Evolutionary conservation across 2,888 invertebrate species (phyloP).

Genomic region (Falcaria lacertinaria): DNA sequence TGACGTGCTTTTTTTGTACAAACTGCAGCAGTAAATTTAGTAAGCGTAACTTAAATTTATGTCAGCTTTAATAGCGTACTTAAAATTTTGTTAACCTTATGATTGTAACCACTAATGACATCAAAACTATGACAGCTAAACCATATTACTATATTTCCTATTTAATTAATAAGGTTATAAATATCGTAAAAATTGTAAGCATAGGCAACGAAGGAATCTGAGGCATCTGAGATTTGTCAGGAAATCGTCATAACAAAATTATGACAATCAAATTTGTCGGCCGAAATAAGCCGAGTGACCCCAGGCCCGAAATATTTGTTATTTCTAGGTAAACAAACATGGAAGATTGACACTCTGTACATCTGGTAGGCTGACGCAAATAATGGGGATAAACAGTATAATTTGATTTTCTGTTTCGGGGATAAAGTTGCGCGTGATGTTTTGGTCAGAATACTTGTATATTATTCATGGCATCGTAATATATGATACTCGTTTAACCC

Average conservation of each 20-base stretch:
- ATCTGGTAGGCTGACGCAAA: slow-evolving; percentile 75
- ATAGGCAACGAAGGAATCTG: slow-evolving; percentile 18
- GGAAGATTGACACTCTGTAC: slow-evolving; percentile 74
- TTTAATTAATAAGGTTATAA: no score
- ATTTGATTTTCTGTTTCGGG: slow-evolving; percentile 63
- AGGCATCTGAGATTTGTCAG: slow-evolving; percentile 36
- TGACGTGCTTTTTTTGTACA: slow-evolving; percentile 58
- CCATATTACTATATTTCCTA: no score
- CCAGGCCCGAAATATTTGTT: slow-evolving; percentile 64
- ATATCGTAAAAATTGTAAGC: no score
- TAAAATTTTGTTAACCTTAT: no score
- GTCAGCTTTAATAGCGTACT: not conserved
- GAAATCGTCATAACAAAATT: slow-evolving; percentile 52
- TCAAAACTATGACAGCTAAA: no score
- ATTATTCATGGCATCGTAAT: slow-evolving; percentile 8
- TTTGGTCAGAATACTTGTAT: slow-evolving; percentile 24
- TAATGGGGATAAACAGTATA: slow-evolving; percentile 75
- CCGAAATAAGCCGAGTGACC: slow-evolving; percentile 66
- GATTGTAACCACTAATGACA: not conserved
- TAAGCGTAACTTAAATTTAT: not conserved
- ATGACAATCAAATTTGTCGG: slow-evolving; percentile 66
- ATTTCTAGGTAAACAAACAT: slow-evolving; percentile 75
- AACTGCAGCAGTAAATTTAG: slow-evolving; percentile 11
- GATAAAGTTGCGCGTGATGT: slow-evolving; percentile 63
- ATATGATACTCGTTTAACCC: no score